These are phyloP conservation scores for Acipenser oxyrinchus DNA, from an alignment of 2,797 vertebrate species.

Conservation along the genomic window DNA sequence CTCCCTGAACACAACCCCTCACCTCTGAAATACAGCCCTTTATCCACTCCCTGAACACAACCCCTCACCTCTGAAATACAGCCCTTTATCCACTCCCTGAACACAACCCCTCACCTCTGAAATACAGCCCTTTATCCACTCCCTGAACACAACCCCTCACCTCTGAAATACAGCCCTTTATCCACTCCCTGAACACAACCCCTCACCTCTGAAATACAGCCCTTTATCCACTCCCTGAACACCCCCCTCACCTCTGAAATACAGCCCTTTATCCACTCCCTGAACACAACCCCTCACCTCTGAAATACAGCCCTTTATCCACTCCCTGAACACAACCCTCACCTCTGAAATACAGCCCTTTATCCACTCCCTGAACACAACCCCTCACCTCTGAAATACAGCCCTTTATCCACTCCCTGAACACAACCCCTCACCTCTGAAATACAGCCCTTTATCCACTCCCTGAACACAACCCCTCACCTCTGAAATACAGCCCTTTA, in stretches of 20 bases:
- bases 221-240: neutral
- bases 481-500: slow-evolving; percentile 27
- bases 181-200: neutral
- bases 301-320: neutral
- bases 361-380: neutral
- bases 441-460: slow-evolving; percentile 19
- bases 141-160: neutral
- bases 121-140: neutral
- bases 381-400: slow-evolving; percentile 25
- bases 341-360: neutral
- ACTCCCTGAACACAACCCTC: neutral
- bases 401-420: neutral
- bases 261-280: neutral
- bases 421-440: no score
- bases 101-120: neutral
- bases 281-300: neutral
- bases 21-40: neutral
- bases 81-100: neutral
- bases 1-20: neutral
- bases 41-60: neutral
- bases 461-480: no score
- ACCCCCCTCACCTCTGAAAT: neutral
- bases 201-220: neutral
- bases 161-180: neutral
- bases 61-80: neutral